Percentiles rank a stretch among this genome's conserved stretches.
phyloP scores from a whole-genome alignment of 1,140 invertebrate species.

The Trichonephila clavata region DNA sequence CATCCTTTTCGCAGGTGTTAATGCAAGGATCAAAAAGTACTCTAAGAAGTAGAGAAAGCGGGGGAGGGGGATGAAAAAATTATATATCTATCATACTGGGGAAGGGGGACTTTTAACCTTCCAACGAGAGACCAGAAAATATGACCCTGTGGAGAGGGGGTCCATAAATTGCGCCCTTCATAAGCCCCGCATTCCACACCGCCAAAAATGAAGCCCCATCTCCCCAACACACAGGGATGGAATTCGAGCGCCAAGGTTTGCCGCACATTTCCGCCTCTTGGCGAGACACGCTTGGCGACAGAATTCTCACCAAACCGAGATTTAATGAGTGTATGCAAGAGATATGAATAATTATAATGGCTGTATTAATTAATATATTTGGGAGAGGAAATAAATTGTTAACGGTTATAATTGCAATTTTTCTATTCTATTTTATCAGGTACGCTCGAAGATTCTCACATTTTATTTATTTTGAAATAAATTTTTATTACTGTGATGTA shows the following conservation, averaged over 20 bases:
- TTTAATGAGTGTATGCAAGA: neutral
- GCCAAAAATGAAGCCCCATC: slow-evolving; percentile 71
- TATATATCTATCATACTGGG: slow-evolving; percentile 8
- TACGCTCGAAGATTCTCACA: too few relatives aligned
- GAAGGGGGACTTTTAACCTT: slow-evolving; percentile 62
- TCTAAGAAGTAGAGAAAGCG: neutral
- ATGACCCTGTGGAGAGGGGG: slow-evolving; percentile 68
- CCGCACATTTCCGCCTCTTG: slow-evolving; percentile 20
- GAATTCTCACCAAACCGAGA: neutral
- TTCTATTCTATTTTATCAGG: too few relatives aligned
- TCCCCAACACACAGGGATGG: slow-evolving; percentile 71
- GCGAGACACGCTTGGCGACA: slow-evolving; percentile 7
- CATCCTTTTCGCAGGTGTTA: slow-evolving; percentile 1
- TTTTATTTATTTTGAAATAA: too few relatives aligned
- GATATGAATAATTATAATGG: neutral
- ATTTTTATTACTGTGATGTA: too few relatives aligned
- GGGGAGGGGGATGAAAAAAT: neutral
- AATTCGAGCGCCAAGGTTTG: slow-evolving; percentile 65
- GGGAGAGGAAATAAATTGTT: too few relatives aligned
- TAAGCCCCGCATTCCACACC: slow-evolving; percentile 73
- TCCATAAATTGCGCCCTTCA: slow-evolving; percentile 76
- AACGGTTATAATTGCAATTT: too few relatives aligned
- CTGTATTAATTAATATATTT: too few relatives aligned
- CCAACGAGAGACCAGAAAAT: slow-evolving; percentile 74
- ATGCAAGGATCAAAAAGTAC: neutral